Evolutionary conservation across 2,888 invertebrate species (phyloP).

Genomic region (Crocallis elinguaria): DNA sequence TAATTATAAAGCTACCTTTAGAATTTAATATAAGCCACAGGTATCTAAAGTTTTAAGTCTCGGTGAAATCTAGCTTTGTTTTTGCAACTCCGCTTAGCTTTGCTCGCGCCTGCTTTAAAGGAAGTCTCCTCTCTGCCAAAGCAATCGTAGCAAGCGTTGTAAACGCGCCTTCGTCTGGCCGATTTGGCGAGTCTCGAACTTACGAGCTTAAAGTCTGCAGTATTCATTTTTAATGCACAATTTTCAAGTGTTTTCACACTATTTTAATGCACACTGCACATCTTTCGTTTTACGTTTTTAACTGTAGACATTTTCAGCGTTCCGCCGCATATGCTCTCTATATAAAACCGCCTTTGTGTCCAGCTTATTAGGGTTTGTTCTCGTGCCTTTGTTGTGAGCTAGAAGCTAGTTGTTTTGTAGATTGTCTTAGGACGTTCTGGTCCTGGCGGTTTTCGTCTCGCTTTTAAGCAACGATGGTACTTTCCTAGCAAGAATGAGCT

Average conservation of each 20-base stretch:
- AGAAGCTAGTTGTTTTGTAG: constrained; percentile 42
- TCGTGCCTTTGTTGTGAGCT: constrained; percentile 42
- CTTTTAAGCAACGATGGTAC: constrained; percentile 49
- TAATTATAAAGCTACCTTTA: too few relatives aligned
- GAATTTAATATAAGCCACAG: background rate
- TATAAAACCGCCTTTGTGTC: constrained; percentile 22
- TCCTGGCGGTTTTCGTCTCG: constrained; percentile 39
- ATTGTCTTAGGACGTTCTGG: constrained; percentile 44
- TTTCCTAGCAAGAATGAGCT: constrained; percentile 64
- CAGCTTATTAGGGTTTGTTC: constrained; percentile 38
- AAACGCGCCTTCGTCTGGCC: background rate
- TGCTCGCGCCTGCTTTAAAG: background rate
- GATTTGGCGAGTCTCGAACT: background rate
- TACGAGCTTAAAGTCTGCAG: background rate
- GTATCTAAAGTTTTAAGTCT: background rate
- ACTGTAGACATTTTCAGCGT: background rate
- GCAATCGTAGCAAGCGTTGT: background rate
- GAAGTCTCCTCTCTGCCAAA: constrained; percentile 1
- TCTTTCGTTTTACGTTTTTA: background rate
- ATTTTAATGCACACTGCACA: constrained; percentile 1
- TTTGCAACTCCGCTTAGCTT: constrained; percentile 16
- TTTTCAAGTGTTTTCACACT: background rate
- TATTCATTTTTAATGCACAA: background rate
- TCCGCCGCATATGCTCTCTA: constrained; percentile 9
- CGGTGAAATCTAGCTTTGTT: constrained; percentile 1